Conservation (phyloP, 2,113 vertebrate genomes). For the Ivindomyrus marchei region DNA sequence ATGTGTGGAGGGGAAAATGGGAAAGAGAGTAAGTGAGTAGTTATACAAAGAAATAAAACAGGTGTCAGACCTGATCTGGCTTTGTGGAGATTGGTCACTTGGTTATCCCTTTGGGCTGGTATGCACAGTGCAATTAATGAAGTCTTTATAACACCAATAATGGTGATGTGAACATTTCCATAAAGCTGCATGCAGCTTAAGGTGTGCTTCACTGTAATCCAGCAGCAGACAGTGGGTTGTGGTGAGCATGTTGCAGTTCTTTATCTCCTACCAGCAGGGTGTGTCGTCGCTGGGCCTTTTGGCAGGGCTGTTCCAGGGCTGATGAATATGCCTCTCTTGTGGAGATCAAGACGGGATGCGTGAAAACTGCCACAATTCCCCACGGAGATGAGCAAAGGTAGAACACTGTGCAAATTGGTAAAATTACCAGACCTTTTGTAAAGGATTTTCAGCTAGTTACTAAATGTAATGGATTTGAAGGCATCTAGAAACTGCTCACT, state of each 20-base stretch:
- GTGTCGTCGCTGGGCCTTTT: neutral
- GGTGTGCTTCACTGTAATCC: neutral
- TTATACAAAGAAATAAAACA: neutral
- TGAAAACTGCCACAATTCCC: neutral
- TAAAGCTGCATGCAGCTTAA: neutral
- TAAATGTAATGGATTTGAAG: neutral
- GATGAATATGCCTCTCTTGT: neutral
- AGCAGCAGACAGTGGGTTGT: neutral
- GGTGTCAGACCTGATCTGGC: neutral
- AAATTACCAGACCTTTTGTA: neutral
- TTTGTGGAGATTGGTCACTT: conserved; percentile 1
- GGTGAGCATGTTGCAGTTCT: neutral
- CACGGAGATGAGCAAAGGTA: neutral
- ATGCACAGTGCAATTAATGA: no score
- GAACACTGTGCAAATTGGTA: neutral
- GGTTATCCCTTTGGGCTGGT: neutral
- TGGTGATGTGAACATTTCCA: neutral
- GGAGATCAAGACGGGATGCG: neutral
- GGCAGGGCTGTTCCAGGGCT: neutral
- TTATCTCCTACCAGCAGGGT: neutral
- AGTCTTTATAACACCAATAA: neutral
- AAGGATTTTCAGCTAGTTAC: neutral
- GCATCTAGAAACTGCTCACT: neutral
- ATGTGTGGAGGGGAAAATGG: neutral
- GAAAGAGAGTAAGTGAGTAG: neutral